Evolutionary conservation across 2,797 vertebrate genomes (phyloP).

Genomic region (Cottoperca gobio): DNA sequence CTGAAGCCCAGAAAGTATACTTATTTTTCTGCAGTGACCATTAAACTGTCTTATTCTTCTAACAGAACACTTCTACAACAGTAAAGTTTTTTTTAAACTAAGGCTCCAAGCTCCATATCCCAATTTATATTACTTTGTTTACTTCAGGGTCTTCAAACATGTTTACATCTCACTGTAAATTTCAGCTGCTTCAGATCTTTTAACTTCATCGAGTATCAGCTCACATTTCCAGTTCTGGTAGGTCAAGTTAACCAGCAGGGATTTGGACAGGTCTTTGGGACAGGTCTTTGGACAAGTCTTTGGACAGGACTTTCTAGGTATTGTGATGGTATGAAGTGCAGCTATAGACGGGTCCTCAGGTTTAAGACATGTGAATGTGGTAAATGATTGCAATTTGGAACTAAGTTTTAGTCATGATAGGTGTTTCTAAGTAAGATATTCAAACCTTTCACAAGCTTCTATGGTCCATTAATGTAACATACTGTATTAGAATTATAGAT

Average conservation of each 20-base stretch:
- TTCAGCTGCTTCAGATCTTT: not conserved
- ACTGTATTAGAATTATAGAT: not conserved
- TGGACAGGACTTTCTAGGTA: not conserved
- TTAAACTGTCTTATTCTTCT: not conserved
- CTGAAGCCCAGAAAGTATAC: not conserved
- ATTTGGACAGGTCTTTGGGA: not conserved
- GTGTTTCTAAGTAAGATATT: not conserved
- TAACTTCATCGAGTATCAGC: rapidly evolving
- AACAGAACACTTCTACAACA: not conserved
- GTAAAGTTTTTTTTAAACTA: no score
- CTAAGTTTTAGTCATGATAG: not conserved
- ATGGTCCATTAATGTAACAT: not conserved
- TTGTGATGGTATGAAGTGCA: not conserved
- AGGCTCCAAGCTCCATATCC: no score
- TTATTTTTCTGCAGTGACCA: not conserved
- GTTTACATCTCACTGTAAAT: not conserved
- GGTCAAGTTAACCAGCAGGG: not conserved
- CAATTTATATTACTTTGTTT: no score
- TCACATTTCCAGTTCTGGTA: not conserved
- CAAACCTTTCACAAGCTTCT: not conserved
- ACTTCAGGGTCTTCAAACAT: no score
- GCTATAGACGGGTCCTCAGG: not conserved
- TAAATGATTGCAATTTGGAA: not conserved
- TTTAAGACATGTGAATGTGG: not conserved
- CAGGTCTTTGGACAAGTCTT: not conserved